phyloP scores from a whole-genome alignment of 2,113 vertebrate species.

The Crotalus tigris region DNA sequence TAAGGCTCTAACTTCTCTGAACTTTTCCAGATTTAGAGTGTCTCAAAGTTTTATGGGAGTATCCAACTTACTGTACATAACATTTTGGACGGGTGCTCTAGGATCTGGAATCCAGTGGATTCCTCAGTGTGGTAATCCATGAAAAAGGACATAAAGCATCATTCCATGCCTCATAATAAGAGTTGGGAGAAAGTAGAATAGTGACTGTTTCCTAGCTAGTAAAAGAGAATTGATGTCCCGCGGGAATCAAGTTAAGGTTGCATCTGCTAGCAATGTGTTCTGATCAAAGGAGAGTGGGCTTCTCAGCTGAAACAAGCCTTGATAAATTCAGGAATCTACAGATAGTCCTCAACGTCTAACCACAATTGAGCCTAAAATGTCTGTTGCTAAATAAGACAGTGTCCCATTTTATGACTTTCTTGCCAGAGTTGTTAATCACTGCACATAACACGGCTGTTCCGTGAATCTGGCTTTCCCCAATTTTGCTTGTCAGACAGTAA shows the following conservation, averaged over 20 bases:
- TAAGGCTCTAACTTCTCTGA: background rate
- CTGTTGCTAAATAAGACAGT: too few species aligned
- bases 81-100: background rate
- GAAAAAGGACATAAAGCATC: background rate
- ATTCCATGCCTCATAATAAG: background rate
- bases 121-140: background rate
- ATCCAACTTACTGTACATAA: background rate
- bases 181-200: background rate
- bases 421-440: too few species aligned
- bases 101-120: background rate
- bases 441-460: too few species aligned
- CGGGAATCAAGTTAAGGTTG: background rate
- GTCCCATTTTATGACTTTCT: too few species aligned
- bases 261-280: background rate
- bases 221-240: background rate
- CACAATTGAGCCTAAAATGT: too few species aligned
- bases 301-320: background rate
- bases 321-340: background rate
- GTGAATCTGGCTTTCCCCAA: too few species aligned
- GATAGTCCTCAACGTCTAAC: too few species aligned
- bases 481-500: too few species aligned
- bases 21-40: background rate
- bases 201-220: background rate
- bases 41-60: background rate
- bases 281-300: background rate